Evolutionary conservation across 2,113 vertebrate genomes (phyloP), one percentile per base, ranked within the genome.

Genomic region (Chionodraco myersi): DNA sequence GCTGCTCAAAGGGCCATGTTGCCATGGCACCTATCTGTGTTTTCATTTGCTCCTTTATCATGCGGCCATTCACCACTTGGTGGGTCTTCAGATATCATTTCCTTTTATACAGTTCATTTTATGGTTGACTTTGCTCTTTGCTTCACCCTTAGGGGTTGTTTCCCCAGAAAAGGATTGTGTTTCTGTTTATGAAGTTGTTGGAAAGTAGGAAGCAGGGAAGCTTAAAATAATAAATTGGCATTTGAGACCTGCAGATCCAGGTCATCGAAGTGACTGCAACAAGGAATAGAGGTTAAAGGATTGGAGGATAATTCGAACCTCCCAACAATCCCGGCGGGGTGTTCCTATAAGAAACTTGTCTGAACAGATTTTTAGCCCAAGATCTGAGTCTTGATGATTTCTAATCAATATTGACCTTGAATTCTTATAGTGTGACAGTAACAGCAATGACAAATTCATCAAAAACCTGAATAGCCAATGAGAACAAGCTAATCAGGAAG

Each of bases 1-100:
- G 72, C 72, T 3, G 63, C 23, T 82, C 70, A 79, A 74, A 84
- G 58, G 56, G 60, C 59, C 41, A 7, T 1, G 86, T 90, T 83
- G 69, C 88, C 89, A 87, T 86, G 91, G 89, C 77, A 67, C 85
- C 91, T 88, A 93, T 93, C 90, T 83, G 81, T 52, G 30, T 84
- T 88, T 86, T 85, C 82, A 85, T 92, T 92, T 82, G 79, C 59
- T 58, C 64, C 76, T 68, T 80, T 75, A 79, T 89, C 77, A 16
- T 57, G 49, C 49, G 69, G 61, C 79, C 63, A 1, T 64, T 87
- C 66, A 34, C 15, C 86, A 81, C 87, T 89, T 84, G 92, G 88
- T 79, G 87, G 70, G 57, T 89, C 75, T 73, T 80, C 77, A 86
- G 89, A 90, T 89, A 87, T 89, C 59, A 82, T 90, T 83, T 86